These are phyloP conservation scores for Sclerurus mexicanus DNA, from an alignment of 2,113 vertebrate species.

Conservation along the genomic window DNA sequence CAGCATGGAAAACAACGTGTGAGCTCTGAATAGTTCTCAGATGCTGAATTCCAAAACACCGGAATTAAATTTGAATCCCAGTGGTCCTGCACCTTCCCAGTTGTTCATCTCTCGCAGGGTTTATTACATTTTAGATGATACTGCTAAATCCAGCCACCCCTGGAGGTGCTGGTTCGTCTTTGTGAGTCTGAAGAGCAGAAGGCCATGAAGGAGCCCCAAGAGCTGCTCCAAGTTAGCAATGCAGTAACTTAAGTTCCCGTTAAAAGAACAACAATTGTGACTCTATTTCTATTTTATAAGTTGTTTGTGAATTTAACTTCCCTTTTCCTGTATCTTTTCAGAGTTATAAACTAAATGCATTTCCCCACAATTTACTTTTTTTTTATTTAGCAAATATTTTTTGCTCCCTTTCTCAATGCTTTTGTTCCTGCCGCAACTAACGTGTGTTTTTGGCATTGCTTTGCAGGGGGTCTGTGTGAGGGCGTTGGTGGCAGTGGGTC, in stretches of 20 bases:
- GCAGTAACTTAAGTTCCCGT: conserved; percentile 30
- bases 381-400: neutral
- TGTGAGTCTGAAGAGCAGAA: conserved; percentile 4
- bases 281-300: neutral
- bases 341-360: neutral
- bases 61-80: conserved; percentile 30
- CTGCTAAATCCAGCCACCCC: conserved; percentile 14
- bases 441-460: neutral
- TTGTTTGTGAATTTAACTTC: neutral
- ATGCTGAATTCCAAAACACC: conserved; percentile 6
- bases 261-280: neutral
- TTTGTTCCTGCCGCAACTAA: neutral
- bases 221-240: neutral
- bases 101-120: conserved; percentile 40
- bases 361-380: neutral
- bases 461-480: neutral
- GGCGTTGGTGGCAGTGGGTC: rapidly evolving
- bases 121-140: conserved; percentile 55
- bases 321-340: neutral
- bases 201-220: neutral
- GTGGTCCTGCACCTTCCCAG: neutral
- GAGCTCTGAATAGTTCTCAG: neutral
- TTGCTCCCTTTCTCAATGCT: neutral
- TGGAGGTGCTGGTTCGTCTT: neutral
- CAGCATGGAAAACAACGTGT: neutral